Evolutionary conservation across 1,140 invertebrate species (phyloP).

Genomic region (Ostrea edulis): DNA sequence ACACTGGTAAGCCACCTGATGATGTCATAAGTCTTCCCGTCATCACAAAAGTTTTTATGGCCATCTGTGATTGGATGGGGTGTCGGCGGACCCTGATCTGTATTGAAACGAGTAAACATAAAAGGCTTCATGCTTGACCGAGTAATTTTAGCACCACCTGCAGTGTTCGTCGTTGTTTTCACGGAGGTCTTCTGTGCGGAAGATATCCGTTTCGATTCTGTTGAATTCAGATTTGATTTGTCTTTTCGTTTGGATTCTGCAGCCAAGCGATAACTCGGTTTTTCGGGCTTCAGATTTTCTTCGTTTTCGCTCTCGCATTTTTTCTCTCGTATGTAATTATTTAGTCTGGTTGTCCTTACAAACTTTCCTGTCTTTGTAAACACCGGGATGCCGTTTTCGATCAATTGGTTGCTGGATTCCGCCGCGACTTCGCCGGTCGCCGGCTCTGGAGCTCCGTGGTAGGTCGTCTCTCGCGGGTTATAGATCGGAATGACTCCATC

Average conservation of each 20-base stretch:
- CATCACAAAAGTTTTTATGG: slow-evolving; percentile 22
- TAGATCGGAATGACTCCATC: slow-evolving; percentile 7
- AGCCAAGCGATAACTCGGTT: slow-evolving; percentile 22
- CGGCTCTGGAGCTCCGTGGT: background rate
- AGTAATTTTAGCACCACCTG: slow-evolving; percentile 26
- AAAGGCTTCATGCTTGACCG: slow-evolving; percentile 4
- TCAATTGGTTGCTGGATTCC: background rate
- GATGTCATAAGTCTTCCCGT: slow-evolving; percentile 13
- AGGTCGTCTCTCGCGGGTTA: background rate
- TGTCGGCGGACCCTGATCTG: background rate
- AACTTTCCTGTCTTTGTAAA: slow-evolving; percentile 10
- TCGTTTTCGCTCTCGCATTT: background rate
- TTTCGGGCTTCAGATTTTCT: background rate
- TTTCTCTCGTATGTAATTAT: background rate
- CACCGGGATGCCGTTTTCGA: slow-evolving; percentile 24
- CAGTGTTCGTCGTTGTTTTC: slow-evolving; percentile 29
- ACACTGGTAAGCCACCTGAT: slow-evolving; percentile 7
- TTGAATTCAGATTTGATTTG: background rate
- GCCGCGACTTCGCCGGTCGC: background rate
- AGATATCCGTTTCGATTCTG: background rate
- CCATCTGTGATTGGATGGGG: background rate
- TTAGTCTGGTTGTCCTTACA: slow-evolving; percentile 8
- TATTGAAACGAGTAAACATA: slow-evolving; percentile 29
- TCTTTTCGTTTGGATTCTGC: background rate
- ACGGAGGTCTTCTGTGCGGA: background rate